A percentile compares a stretch with the other conserved stretches of the same genome.
phyloP scores from a whole-genome alignment of 2,113 vertebrate species.

The Larimichthys polyactis region DNA sequence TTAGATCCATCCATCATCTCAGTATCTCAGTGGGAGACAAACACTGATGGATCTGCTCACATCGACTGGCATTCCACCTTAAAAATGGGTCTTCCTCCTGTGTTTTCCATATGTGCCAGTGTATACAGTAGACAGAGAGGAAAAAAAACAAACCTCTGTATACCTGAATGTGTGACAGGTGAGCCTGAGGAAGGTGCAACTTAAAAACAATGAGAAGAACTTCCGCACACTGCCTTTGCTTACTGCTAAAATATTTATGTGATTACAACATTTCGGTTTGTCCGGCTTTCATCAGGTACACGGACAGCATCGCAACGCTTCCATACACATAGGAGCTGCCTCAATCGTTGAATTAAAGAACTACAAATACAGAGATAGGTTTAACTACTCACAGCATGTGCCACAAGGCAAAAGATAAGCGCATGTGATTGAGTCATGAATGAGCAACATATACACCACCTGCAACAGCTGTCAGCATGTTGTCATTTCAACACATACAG shows the following conservation, averaged over 20 bases:
- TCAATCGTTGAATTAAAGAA: too few relatives aligned
- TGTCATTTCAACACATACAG: too few relatives aligned
- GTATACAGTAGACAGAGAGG: background rate
- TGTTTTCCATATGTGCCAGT: conserved; percentile 25
- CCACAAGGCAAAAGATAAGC: too few relatives aligned
- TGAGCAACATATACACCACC: background rate
- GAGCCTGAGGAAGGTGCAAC: background rate
- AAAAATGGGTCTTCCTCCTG: conserved; percentile 46
- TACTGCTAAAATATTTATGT: background rate
- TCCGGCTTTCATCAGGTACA: background rate
- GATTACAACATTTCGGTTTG: background rate
- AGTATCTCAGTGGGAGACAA: conserved; percentile 76
- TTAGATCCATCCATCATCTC: conserved; percentile 81
- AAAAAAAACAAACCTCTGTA: background rate
- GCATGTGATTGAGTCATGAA: background rate
- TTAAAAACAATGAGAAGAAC: background rate
- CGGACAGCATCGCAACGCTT: background rate
- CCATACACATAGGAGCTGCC: background rate
- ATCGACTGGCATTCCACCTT: conserved; percentile 64
- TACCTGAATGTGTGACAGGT: background rate
- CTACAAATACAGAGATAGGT: too few relatives aligned
- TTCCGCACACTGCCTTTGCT: background rate
- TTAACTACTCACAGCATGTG: too few relatives aligned
- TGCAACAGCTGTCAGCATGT: too few relatives aligned
- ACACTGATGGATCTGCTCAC: conserved; percentile 78